Evolutionary conservation across 2,888 invertebrate genomes (phyloP), one percentile per base, ranked within the genome.

Genomic region (Nemotelus nigrinus): DNA sequence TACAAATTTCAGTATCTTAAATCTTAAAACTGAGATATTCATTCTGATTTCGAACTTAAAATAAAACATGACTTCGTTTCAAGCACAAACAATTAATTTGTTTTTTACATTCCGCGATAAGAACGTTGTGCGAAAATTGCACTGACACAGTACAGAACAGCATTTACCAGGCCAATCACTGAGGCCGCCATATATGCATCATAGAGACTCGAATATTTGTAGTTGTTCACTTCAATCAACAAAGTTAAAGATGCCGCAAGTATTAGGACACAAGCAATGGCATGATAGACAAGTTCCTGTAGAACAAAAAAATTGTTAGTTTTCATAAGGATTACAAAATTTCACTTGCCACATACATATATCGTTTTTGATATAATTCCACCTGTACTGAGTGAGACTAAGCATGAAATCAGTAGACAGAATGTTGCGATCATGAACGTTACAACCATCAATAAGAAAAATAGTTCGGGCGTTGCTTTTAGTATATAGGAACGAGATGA

Each of bases 231-330:
- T 84, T 92, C 90, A 64, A 94, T 89, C 10, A 95, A 84, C 53
- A 95, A 89, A 1, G 91, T 90, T 67, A 93, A 85, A 5, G 93
- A 92, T 3, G 94, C 93, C 74, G 92, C 90, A 70, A 96, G 85
- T 81, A 94, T 90, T 77, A 96, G 86, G 76, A 94, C 88, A 82
- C 92, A 93, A 2, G 92, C 95, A 78, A 94, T 87, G 5, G 91
- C 89, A 82, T 96, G 96, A 83, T 94, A 96, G 80, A 96, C 89
- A 76, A 95, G 90, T 89, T 96, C 95, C 96, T 96, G 88, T 60
- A 90, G 89, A 79, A 74, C 64, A 67, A 45, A 53, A 41, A 63
- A 63, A 41, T 39, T 41, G 63, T 7, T 63, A 25, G 58, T 63
- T 39, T 5, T 47, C 8, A 10, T 57, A 50, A 25, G 25, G 25